Conservation (phyloP, 2,888 invertebrate species). For the Pogonocherus hispidulus region DNA sequence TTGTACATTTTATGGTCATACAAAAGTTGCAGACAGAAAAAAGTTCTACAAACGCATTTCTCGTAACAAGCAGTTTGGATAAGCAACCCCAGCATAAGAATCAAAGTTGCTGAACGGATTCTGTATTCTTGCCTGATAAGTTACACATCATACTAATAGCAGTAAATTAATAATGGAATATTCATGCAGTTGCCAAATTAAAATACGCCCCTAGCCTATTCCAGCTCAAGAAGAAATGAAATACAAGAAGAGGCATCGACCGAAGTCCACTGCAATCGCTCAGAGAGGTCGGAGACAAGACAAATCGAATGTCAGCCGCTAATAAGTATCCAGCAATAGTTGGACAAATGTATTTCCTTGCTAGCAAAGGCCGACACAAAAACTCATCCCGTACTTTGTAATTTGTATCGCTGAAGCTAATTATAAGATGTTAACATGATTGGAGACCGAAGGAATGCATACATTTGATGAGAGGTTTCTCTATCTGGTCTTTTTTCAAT, state of each 20-base stretch:
- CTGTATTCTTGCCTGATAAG: slow-evolving; percentile 19
- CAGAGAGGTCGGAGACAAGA: slow-evolving; percentile 68
- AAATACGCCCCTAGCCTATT: slow-evolving; percentile 61
- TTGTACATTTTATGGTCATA: too few relatives aligned
- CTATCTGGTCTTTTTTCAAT: slow-evolving; percentile 55
- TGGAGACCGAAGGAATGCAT: slow-evolving; percentile 56
- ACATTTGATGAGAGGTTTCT: slow-evolving; percentile 62
- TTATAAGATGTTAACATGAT: slow-evolving; percentile 64
- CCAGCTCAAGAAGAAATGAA: slow-evolving; percentile 45
- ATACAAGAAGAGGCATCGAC: slow-evolving; percentile 51
- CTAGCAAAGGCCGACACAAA: slow-evolving; percentile 67
- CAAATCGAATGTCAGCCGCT: slow-evolving; percentile 72
- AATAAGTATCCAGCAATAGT: slow-evolving; percentile 70
- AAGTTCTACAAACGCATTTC: too few relatives aligned
- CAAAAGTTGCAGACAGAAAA: too few relatives aligned
- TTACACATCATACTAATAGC: slow-evolving; percentile 60
- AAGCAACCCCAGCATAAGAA: too few relatives aligned
- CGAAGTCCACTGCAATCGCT: slow-evolving; percentile 62
- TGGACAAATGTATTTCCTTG: slow-evolving; percentile 70
- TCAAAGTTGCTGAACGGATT: too few relatives aligned
- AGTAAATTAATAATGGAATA: slow-evolving; percentile 63
- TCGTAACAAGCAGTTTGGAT: too few relatives aligned
- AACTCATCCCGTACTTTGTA: slow-evolving; percentile 68
- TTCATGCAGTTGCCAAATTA: slow-evolving; percentile 66
- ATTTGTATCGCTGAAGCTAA: slow-evolving; percentile 69